Percentiles rank a stretch among this genome's conserved stretches.
Conservation (phyloP, 30 jellyfish, hydroid and myxozoan species). For the Catostylus mosaicus region DNA sequence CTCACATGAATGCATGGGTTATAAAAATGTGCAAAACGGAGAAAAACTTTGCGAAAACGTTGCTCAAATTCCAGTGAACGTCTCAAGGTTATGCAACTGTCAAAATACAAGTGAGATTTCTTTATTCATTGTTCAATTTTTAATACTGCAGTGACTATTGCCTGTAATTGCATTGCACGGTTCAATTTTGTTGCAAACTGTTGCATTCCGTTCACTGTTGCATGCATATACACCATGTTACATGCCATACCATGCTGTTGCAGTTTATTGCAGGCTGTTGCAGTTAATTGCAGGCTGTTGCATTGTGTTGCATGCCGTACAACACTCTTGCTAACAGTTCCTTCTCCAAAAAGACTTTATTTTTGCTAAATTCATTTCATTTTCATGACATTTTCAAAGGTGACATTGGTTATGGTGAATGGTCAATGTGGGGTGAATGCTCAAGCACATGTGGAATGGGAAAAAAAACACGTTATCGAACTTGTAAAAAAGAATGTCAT, state of each 20-base stretch:
- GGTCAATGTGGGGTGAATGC: constrained; percentile 73
- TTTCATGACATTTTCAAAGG: not conserved
- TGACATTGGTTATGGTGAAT: constrained; percentile 53
- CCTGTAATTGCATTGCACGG: too few species aligned
- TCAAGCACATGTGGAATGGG: constrained; percentile 63
- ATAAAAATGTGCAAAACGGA: constrained; percentile 23
- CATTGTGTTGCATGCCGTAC: too few species aligned
- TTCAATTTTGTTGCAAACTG: too few species aligned
- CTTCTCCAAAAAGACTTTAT: too few species aligned
- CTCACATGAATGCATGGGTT: constrained; percentile 32
- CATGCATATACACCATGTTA: too few species aligned
- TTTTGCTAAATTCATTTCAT: too few species aligned
- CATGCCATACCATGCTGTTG: too few species aligned
- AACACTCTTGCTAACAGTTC: too few species aligned
- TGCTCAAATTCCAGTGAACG: not conserved
- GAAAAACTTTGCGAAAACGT: not conserved
- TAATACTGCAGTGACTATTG: too few species aligned
- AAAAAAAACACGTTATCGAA: constrained; percentile 29
- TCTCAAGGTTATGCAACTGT: constrained; percentile 38
- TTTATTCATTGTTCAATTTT: too few species aligned
- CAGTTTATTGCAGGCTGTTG: too few species aligned
- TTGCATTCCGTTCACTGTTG: too few species aligned
- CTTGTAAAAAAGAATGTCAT: constrained; percentile 35
- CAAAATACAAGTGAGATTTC: constrained; percentile 26
- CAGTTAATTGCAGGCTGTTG: not conserved